Percentiles rank a stretch among this genome's conserved stretches.
Conservation (phyloP, 2,888 invertebrate species). For the Leucania comma region DNA sequence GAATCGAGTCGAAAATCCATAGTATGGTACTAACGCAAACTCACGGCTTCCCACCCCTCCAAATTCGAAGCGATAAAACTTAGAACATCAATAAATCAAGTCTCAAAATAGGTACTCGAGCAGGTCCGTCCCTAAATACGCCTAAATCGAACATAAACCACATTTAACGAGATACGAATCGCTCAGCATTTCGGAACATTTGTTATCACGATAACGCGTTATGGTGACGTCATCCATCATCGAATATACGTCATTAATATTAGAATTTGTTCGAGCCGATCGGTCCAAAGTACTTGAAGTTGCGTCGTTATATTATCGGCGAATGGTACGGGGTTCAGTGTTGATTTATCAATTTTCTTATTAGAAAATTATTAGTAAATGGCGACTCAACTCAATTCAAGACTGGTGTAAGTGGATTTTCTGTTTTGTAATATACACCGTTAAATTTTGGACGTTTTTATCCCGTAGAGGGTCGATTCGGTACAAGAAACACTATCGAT, state of each 20-base stretch:
- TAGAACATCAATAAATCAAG: conserved; percentile 31
- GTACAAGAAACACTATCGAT: no score
- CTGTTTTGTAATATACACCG: no score
- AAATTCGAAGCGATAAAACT: conserved; percentile 15
- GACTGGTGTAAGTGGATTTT: no score
- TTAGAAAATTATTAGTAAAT: not conserved
- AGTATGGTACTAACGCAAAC: not conserved
- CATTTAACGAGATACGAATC: conserved; percentile 60
- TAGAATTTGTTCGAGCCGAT: conserved; percentile 56
- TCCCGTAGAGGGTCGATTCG: no score
- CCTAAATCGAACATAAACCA: conserved; percentile 52
- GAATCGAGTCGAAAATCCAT: not conserved
- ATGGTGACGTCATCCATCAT: conserved; percentile 66
- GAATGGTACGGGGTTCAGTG: conserved; percentile 14
- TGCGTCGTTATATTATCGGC: conserved; percentile 47
- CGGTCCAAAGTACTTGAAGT: conserved; percentile 39
- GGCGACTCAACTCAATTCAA: no score
- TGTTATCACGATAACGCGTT: conserved; percentile 58
- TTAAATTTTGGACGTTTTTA: no score
- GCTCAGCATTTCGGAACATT: conserved; percentile 53
- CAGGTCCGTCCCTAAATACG: conserved; percentile 15
- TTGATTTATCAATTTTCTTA: conserved; percentile 25
- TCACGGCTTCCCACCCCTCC: no score
- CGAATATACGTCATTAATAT: conserved; percentile 65
- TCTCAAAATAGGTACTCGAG: conserved; percentile 6